phyloP scores from a whole-genome alignment of 2,113 vertebrate genomes.

The Tympanuchus pallidicinctus region DNA sequence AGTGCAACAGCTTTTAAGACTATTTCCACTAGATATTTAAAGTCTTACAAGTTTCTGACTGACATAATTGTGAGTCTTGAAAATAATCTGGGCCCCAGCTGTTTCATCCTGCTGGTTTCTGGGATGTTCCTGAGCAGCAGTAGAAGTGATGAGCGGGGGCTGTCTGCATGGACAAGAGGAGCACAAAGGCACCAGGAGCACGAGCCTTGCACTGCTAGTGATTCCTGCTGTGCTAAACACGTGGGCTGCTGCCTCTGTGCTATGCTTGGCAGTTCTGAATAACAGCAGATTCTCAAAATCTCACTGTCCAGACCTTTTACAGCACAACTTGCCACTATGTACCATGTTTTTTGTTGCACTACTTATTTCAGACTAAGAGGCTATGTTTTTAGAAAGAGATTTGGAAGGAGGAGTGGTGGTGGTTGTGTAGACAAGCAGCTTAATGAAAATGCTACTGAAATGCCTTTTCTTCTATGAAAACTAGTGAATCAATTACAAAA shows the following conservation, averaged over 20 bases:
- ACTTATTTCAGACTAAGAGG: background rate
- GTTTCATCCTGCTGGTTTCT: background rate
- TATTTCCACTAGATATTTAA: background rate
- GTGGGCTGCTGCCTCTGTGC: fast-evolving
- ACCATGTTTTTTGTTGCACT: background rate
- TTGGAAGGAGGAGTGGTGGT: background rate
- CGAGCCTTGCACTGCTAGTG: fast-evolving
- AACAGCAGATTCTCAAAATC: background rate
- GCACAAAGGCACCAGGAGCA: background rate
- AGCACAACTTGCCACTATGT: background rate
- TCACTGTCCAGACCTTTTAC: background rate
- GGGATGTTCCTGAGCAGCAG: background rate
- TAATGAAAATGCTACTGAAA: conserved; percentile 76
- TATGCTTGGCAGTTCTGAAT: background rate
- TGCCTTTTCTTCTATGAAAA: conserved; percentile 70
- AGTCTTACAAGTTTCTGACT: background rate
- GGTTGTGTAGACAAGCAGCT: conserved; percentile 62
- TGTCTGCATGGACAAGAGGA: background rate
- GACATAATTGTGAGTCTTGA: background rate
- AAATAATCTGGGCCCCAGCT: background rate
- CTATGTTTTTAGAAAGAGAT: conserved; percentile 52
- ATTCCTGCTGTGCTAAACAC: fast-evolving
- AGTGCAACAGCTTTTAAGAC: background rate
- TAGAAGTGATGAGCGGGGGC: background rate
- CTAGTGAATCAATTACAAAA: conserved; percentile 78